These are phyloP conservation scores for Phrynocephalus forsythii DNA, from an alignment of 2,797 vertebrate genomes.

Conservation along the genomic window DNA sequence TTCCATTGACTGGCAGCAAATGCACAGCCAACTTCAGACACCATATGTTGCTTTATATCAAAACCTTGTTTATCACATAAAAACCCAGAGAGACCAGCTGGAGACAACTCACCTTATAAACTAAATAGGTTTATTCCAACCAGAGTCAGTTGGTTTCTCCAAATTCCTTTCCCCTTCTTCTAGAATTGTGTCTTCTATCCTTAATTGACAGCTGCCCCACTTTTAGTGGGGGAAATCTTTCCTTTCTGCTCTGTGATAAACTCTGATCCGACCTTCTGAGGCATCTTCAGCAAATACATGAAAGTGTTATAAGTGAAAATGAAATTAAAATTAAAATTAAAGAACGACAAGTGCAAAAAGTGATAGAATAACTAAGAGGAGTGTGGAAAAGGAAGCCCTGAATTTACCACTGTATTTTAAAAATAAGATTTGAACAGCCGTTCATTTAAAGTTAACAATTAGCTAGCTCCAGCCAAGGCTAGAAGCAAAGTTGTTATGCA, in stretches of 20 bases:
- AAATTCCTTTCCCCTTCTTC: neutral
- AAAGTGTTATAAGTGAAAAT: too few relatives aligned
- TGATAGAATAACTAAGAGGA: too few relatives aligned
- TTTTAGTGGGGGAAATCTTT: neutral
- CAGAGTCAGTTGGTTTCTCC: neutral
- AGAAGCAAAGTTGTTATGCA: too few relatives aligned
- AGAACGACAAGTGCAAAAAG: too few relatives aligned
- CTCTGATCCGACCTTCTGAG: too few relatives aligned
- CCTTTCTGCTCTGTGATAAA: neutral
- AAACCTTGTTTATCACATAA: constrained; percentile 57
- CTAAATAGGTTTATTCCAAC: constrained; percentile 39
- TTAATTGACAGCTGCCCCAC: neutral
- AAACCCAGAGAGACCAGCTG: constrained; percentile 54
- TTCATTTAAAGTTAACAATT: too few relatives aligned
- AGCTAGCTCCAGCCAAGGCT: too few relatives aligned
- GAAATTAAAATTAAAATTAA: too few relatives aligned
- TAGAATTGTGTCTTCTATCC: neutral
- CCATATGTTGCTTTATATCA: constrained; percentile 50
- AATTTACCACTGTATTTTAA: too few relatives aligned
- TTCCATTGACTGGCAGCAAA: constrained; percentile 57
- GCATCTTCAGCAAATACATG: too few relatives aligned
- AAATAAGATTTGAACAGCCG: too few relatives aligned
- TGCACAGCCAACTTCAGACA: constrained; percentile 45
- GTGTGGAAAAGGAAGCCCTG: too few relatives aligned
- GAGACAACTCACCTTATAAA: constrained; percentile 34